Conservation (phyloP, 2,888 invertebrate genomes). For the Latrodectus elegans region DNA sequence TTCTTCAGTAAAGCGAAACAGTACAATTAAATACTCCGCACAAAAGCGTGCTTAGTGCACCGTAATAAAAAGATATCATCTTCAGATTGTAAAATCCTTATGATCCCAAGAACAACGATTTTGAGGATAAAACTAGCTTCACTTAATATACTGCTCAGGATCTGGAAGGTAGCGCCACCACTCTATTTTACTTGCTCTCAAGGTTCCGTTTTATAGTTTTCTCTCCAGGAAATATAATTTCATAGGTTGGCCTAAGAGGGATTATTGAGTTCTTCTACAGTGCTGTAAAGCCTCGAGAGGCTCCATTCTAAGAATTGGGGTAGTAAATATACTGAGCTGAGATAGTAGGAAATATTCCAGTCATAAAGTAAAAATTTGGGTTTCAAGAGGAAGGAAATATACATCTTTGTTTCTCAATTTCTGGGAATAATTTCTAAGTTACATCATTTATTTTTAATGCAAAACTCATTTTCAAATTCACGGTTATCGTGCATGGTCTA, state of each 20-base stretch:
- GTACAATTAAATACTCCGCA: background rate
- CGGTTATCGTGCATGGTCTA: too few species aligned
- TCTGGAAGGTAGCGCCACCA: conserved; percentile 20
- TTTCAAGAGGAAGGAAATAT: too few species aligned
- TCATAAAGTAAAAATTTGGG: too few species aligned
- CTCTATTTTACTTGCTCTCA: conserved; percentile 31
- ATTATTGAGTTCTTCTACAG: conserved; percentile 21
- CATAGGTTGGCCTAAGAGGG: conserved; percentile 17
- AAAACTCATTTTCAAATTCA: too few species aligned
- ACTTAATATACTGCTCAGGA: conserved; percentile 49
- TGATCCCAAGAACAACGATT: conserved; percentile 52
- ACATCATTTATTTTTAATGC: too few species aligned
- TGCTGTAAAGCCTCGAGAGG: too few species aligned
- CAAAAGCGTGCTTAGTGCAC: conserved; percentile 19
- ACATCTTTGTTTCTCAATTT: too few species aligned
- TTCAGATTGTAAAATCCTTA: conserved; percentile 41
- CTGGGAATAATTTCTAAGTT: too few species aligned
- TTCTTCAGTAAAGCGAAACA: too few species aligned
- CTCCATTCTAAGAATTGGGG: too few species aligned
- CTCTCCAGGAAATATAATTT: conserved; percentile 27
- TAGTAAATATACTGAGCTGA: too few species aligned
- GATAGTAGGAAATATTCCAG: too few species aligned
- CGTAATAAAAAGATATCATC: conserved; percentile 53
- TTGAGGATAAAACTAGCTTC: conserved; percentile 36
- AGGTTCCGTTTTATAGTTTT: conserved; percentile 47